Base-by-base conservation (phyloP, 2,888 invertebrate species). In the Mythimna lalbum region DNA sequence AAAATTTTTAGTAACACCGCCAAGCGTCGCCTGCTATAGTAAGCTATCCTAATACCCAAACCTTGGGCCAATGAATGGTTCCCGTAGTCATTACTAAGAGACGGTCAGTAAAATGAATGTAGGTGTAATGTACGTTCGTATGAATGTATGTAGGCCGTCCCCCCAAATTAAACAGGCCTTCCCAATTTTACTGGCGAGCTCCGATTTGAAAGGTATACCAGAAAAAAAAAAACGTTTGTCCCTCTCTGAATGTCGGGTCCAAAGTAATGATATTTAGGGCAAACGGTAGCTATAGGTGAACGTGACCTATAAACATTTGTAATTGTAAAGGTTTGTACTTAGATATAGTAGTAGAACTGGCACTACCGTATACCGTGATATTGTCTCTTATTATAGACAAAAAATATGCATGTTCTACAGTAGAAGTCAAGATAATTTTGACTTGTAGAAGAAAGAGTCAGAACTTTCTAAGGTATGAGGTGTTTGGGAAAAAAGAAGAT, bases 141-240 rank as follows among this genome's bases (percentile, higher is more conserved):
- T 17, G 39, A 39, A 66, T 43, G 75, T 66, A 43, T 33, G 72
- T 66, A 50, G 56, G 75, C 23, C 53, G 36, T 19, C 39, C 67
- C 66, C 21, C 39, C 27, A 73, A 75, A 67, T 57, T 19, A 43
- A 33, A 75, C 75, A 21, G n/a, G 14, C n/a, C 43, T 33, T 66
- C 23, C 56, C 50, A 33, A 66, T 66, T 43, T 67, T 50, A 12
- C 49, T 33, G 27, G 9, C 21, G 33, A 12, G 49, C 4, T 43
- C 56, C 14, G 19, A 39, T 17, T 65, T 49, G 12, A 36, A 72
- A 23, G 73, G 19, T 60, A 47, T 10, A 36, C 49, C 31, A n/a
- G 36, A 27, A 23, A 53, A 53, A 55, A 53, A 55, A 53, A 55
- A 53, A 55, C n/a, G 21, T 21, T 21, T 43, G 27, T 12, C 14